Evolutionary conservation across 2,113 vertebrate genomes (phyloP).

Genomic region (Morone saxatilis): DNA sequence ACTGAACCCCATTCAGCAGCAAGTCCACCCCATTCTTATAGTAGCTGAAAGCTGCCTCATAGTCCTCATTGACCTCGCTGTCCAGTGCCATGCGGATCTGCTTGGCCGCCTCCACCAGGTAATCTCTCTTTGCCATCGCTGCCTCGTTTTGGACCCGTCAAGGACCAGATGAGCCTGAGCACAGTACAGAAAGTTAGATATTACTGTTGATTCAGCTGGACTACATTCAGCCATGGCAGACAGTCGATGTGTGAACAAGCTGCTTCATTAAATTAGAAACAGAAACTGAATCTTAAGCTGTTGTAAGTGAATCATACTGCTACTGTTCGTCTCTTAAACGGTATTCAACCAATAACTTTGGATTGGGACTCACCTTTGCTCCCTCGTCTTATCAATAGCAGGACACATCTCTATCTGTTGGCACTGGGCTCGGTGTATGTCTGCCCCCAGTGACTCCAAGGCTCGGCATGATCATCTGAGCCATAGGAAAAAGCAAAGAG

Average conservation of each 20-base stretch:
- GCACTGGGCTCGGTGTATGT: constrained; percentile 29
- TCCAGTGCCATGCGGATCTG: constrained; percentile 97
- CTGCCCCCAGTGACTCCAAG: constrained; percentile 29
- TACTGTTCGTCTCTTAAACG: neutral
- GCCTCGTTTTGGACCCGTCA: constrained; percentile 73
- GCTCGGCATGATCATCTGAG: constrained; percentile 67
- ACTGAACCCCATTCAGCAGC: constrained; percentile 92
- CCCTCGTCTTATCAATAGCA: constrained; percentile 55
- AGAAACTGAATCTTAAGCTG: constrained; percentile 32
- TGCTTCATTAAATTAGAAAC: constrained; percentile 7
- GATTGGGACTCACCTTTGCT: constrained; percentile 64
- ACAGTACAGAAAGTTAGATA: constrained; percentile 11
- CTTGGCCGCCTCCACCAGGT: constrained; percentile 95
- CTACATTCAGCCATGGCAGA: neutral
- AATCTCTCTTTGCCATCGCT: constrained; percentile 89
- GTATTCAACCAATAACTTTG: too few species aligned
- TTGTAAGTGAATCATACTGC: neutral
- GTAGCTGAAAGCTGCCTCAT: constrained; percentile 97
- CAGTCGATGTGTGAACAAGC: neutral
- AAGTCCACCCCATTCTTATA: constrained; percentile 97
- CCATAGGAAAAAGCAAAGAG: constrained; percentile 56
- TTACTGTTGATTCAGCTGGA: neutral
- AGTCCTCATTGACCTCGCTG: constrained; percentile 95
- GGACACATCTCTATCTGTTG: constrained; percentile 63
- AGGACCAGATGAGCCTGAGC: constrained; percentile 67